Conservation (phyloP, 2,888 invertebrate genomes). For the Euclidia mi region DNA sequence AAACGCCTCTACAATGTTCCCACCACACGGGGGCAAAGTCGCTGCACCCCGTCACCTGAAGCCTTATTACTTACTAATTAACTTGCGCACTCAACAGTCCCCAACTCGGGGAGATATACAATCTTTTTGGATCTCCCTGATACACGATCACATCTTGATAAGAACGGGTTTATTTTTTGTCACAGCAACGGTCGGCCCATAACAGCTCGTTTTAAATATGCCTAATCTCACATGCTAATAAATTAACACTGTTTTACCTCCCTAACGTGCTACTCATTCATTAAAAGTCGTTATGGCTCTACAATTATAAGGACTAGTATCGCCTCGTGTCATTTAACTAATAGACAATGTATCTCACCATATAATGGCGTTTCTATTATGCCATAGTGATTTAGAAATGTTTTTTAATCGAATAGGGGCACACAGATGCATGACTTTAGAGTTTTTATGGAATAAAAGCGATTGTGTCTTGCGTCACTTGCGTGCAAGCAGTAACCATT, state of each 20-base stretch:
- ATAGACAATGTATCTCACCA: too few relatives aligned
- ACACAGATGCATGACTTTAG: constrained; percentile 32
- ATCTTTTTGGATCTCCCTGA: constrained; percentile 39
- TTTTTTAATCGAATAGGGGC: constrained; percentile 8
- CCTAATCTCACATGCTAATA: constrained; percentile 9
- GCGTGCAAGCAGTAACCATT: constrained; percentile 70
- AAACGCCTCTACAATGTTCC: constrained; percentile 80
- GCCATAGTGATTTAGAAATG: constrained; percentile 6
- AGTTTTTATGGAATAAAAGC: constrained; percentile 45
- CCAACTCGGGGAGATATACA: constrained; percentile 37
- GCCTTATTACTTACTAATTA: constrained; percentile 75
- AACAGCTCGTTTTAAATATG: constrained; percentile 13
- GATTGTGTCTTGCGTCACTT: constrained; percentile 70
- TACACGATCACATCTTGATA: constrained; percentile 23
- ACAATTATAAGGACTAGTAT: too few relatives aligned
- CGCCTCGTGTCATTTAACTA: too few relatives aligned
- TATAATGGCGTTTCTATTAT: not conserved
- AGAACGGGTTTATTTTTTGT: constrained; percentile 31
- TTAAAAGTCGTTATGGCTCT: too few relatives aligned
- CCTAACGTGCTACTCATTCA: too few relatives aligned
- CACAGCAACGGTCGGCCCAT: constrained; percentile 8
- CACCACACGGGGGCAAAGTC: constrained; percentile 67
- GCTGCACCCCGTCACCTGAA: constrained; percentile 71
- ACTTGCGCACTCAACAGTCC: constrained; percentile 58
- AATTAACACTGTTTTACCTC: constrained; percentile 13